Base-by-base conservation (phyloP, 2,113 vertebrate genomes). In the Gymnogyps californianus region DNA sequence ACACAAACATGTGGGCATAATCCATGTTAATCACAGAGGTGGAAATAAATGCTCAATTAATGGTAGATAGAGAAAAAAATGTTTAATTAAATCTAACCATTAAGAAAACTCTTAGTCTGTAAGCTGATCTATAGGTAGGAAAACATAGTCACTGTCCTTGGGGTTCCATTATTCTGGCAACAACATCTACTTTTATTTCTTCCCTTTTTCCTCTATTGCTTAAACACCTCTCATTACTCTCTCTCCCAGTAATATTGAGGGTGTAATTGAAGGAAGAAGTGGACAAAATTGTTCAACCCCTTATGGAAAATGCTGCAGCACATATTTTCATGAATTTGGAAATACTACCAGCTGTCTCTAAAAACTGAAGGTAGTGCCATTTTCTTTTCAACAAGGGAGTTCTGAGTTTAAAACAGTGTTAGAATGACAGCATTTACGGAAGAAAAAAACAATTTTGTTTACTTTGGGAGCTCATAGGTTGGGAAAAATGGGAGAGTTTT, bases 101-200 rank as follows among this genome's bases (percentile, higher is more conserved):
- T 91, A 88, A 74, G 75, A 86, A 80, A 96, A 74, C 51, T 87
- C 64, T 52, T 83, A 40, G 28, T 38, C 62, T 83, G 46, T 84
- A 77, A 80, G 9, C 34, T 54, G 44, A 93, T 77, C 66, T 91
- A 51, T 25, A 90, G 67, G 67, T 86, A 88, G 78, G 78, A 94
- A 92, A 97, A 96, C 77, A 70, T 83, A 74, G 71, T 90, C 91
- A 86, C 79, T 90, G 82, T 91, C 95, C 94, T 97, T 87, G 51
- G 94, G 94, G 94, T 58, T 96, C 59, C 67, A 88, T 94, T 96
- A 94, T 80, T 82, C 94, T 93, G 59, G 59, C 32, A 90, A 76
- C 14, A 95, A 44, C 51, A 64, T 88, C 61, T 80, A 72, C 36
- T 88, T 96, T 84, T 95, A 92, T 71, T 76, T 94, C 78, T 86